These are phyloP conservation scores for Brotogeris chrysoptera DNA, from an alignment of 2,797 vertebrate species.

Conservation along the genomic window DNA sequence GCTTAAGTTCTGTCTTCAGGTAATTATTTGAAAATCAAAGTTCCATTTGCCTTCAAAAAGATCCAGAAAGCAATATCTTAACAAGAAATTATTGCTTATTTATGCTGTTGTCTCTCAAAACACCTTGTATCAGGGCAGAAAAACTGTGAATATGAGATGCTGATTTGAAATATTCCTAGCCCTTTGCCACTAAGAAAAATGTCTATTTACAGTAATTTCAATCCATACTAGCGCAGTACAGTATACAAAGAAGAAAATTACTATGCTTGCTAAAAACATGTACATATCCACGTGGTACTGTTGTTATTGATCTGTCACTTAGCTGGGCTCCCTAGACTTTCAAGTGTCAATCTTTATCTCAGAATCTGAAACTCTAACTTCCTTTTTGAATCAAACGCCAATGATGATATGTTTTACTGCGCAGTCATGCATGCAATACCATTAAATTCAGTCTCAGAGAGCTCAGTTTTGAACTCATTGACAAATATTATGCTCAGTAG, in stretches of 20 bases:
- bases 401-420: background rate
- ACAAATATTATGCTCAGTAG: background rate
- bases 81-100: background rate
- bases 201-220: background rate
- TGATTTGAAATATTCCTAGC: background rate
- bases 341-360: background rate
- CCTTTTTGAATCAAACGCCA: background rate
- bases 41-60: background rate
- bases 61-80: background rate
- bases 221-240: background rate
- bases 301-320: background rate
- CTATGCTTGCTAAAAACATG: background rate
- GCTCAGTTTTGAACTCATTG: background rate
- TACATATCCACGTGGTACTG: fast-evolving
- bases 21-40: background rate
- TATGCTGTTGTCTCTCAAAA: background rate
- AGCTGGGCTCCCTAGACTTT: background rate
- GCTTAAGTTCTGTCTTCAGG: background rate
- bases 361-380: background rate
- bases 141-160: background rate
- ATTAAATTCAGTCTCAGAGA: background rate
- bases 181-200: background rate
- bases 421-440: background rate
- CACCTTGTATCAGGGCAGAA: background rate
- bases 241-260: background rate